These are phyloP conservation scores for Dreissena polymorpha DNA, from an alignment of 1,140 invertebrate species.

Conservation along the genomic window DNA sequence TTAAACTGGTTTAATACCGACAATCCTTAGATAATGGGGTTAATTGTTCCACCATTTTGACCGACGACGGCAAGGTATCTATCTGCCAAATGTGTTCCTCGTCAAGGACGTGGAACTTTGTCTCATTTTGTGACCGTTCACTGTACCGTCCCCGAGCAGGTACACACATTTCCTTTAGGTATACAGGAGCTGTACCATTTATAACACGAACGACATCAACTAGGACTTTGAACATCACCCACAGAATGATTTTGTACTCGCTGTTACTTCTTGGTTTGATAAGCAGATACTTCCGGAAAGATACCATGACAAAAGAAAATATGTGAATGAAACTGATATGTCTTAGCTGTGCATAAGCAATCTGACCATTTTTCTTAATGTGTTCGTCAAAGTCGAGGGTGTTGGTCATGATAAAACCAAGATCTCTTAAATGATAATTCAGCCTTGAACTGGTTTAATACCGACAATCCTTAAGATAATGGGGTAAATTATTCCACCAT, in stretches of 20 bases:
- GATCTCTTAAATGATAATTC: not conserved
- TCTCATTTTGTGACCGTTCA: not conserved
- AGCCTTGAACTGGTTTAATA: too few relatives aligned
- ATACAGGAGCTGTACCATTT: constrained; percentile 9
- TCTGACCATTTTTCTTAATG: not conserved
- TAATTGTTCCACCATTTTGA: not conserved
- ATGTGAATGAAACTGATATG: constrained; percentile 9
- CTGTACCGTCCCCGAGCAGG: not conserved
- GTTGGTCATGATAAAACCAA: not conserved
- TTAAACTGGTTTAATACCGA: too few relatives aligned
- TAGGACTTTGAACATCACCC: constrained; percentile 24
- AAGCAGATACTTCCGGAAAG: not conserved
- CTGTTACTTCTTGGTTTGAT: constrained; percentile 20
- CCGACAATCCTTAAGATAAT: too few relatives aligned
- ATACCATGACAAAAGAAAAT: not conserved
- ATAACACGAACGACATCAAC: constrained; percentile 2
- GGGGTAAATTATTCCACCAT: not conserved
- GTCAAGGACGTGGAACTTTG: not conserved
- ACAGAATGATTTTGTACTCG: constrained; percentile 22
- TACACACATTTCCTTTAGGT: constrained; percentile 14
- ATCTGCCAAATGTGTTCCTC: not conserved
- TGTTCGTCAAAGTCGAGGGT: constrained; percentile 4
- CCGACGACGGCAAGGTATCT: not conserved
- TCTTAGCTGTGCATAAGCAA: not conserved
- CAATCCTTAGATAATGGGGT: too few relatives aligned